A percentile compares a stretch with the other conserved stretches of the same genome.
Evolutionary conservation across 2,888 invertebrate genomes (phyloP).

Genomic region (Philopedon plagiatum): DNA sequence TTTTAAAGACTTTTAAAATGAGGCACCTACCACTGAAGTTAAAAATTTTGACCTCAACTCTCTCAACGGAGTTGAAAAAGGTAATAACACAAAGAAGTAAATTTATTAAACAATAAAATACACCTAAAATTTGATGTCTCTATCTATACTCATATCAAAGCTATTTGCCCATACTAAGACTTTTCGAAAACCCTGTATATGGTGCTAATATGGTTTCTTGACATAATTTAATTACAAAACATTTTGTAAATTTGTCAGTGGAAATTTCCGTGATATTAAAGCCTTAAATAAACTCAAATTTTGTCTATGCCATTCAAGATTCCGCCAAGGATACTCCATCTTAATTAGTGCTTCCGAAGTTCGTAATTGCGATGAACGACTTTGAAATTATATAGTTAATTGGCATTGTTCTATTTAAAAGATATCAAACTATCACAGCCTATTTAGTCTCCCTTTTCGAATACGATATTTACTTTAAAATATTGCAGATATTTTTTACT

Average conservation of each 20-base stretch:
- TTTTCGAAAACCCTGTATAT: background rate
- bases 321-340: slow-evolving; percentile 20
- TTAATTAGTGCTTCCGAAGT: slow-evolving; percentile 34
- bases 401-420: slow-evolving; percentile 12
- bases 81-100: no score
- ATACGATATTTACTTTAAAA: no score
- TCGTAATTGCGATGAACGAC: slow-evolving; percentile 25
- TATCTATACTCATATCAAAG: no score
- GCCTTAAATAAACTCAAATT: slow-evolving; percentile 1
- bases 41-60: no score
- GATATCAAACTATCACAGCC: background rate
- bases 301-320: slow-evolving; percentile 10
- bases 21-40: no score
- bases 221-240: background rate
- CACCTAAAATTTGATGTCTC: no score
- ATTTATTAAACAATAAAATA: no score
- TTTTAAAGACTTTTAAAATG: no score
- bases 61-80: no score
- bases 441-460: background rate
- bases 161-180: no score
- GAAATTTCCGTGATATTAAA: background rate
- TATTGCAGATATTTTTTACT: no score
- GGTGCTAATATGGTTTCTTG: background rate
- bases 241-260: background rate
- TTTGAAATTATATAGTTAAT: slow-evolving; percentile 18